Conservation (phyloP, 1,140 invertebrate genomes). For the Pantala flavescens region DNA sequence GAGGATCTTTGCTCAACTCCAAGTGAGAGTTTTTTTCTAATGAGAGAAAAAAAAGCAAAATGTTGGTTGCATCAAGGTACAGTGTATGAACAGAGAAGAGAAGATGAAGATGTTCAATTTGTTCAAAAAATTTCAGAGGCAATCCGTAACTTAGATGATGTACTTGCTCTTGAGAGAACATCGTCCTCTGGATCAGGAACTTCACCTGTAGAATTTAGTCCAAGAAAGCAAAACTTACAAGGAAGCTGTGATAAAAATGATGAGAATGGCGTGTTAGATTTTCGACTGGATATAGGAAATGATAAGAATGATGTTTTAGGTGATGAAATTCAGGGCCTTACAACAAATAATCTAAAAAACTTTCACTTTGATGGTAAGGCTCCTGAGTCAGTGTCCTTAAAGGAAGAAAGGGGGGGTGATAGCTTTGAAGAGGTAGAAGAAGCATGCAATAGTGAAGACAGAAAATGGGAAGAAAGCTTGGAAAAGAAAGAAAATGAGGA, state of each 20-base stretch:
- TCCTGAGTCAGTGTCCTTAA: too few relatives aligned
- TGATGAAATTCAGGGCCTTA: constrained; percentile 23
- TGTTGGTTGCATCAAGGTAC: neutral
- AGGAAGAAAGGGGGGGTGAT: neutral
- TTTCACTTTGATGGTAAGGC: too few relatives aligned
- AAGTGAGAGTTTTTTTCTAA: constrained; percentile 17
- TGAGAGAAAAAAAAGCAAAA: neutral
- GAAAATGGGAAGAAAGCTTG: neutral
- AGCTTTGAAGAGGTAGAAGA: constrained; percentile 19
- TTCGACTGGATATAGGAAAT: constrained; percentile 32
- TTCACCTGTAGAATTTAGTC: neutral
- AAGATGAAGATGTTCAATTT: constrained; percentile 40
- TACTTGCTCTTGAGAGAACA: constrained; percentile 47
- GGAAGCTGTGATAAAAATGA: constrained; percentile 13
- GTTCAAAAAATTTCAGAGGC: constrained; percentile 49
- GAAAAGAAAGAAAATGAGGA: neutral
- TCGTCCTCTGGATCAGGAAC: constrained; percentile 44
- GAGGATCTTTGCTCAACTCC: constrained; percentile 39
- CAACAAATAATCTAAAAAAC: too few relatives aligned
- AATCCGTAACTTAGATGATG: constrained; percentile 53
- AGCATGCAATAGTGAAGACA: constrained; percentile 45
- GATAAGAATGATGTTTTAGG: constrained; percentile 26
- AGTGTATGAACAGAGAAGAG: neutral
- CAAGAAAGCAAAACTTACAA: neutral
- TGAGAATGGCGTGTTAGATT: constrained; percentile 27